Conservation (phyloP, 2,113 vertebrate species). For the Gallinago undulata region DNA sequence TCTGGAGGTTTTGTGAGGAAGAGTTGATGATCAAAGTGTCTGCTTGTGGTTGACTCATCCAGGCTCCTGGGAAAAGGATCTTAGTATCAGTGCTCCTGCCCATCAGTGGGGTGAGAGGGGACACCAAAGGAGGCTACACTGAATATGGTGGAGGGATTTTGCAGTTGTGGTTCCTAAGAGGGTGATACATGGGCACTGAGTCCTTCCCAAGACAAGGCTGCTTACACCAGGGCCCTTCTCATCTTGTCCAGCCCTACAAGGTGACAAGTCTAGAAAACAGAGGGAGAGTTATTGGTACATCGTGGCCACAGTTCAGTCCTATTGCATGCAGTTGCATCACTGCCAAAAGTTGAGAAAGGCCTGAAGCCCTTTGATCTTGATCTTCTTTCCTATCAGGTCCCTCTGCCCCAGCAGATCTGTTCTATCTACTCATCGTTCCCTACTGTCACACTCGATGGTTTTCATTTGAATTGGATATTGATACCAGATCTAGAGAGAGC, state of each 20-base stretch:
- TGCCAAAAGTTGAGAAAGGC: not conserved
- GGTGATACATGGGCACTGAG: not conserved
- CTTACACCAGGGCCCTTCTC: not conserved
- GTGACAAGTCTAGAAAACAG: not conserved
- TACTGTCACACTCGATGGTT: not conserved
- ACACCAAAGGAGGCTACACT: not conserved
- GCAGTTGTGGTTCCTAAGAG: not conserved
- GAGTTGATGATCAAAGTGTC: not conserved
- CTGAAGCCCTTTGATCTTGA: not conserved
- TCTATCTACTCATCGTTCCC: not conserved
- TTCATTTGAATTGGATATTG: not conserved
- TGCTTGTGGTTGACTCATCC: not conserved
- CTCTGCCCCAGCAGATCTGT: not conserved
- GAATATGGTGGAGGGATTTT: not conserved
- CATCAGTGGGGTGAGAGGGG: not conserved
- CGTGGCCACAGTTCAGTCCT: not conserved
- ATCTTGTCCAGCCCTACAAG: not conserved
- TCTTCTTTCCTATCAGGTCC: not conserved
- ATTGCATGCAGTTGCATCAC: not conserved
- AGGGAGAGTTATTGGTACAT: not conserved
- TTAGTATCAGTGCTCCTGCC: not conserved
- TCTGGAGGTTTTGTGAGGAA: not conserved
- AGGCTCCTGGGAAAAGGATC: not conserved
- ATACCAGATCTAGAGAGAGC: not conserved
- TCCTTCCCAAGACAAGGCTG: not conserved